A percentile compares a stretch with the other conserved stretches of the same genome.
phyloP scores from a whole-genome alignment of 2,113 vertebrate genomes.

The Pampusana beccarii region DNA sequence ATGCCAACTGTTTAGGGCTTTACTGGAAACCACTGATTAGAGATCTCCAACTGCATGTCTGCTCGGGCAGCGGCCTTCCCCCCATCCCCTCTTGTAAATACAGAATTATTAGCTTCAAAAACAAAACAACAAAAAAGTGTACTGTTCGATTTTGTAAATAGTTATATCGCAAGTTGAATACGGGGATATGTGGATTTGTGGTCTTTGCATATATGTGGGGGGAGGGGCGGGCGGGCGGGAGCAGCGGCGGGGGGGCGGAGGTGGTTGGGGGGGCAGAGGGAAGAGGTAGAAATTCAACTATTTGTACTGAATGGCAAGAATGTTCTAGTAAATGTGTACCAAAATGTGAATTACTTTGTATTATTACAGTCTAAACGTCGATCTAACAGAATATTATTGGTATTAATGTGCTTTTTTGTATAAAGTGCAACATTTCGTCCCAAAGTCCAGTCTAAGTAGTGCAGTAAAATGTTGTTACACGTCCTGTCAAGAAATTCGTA shows the following conservation, averaged over 20 bases:
- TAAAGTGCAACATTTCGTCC: constrained; percentile 99
- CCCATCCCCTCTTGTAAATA: constrained; percentile 86
- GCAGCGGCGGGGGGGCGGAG: constrained; percentile 60
- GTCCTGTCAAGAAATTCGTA: constrained; percentile 99
- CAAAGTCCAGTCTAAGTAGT: constrained; percentile 99
- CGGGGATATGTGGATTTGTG: constrained; percentile 91
- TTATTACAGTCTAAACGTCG: constrained; percentile 99
- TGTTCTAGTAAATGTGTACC: constrained; percentile 99
- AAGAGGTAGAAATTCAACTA: constrained; percentile 89
- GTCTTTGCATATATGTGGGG: constrained; percentile 87
- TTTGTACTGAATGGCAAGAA: constrained; percentile 98
- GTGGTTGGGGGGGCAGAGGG: constrained; percentile 79
- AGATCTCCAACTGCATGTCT: constrained; percentile 85
- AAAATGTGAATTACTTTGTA: constrained; percentile 99
- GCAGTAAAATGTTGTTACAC: constrained; percentile 99
- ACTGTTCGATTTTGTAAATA: constrained; percentile 99
- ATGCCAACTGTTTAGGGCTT: constrained; percentile 75
- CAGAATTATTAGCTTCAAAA: constrained; percentile 88
- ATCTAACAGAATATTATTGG: constrained; percentile 97
- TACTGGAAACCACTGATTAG: constrained; percentile 82
- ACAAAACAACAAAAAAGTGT: constrained; percentile 77
- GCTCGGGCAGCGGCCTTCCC: constrained; percentile 81
- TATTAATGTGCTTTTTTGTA: constrained; percentile 99
- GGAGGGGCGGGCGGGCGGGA: too few species aligned
- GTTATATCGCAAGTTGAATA: constrained; percentile 90